Conservation (phyloP, 2,888 invertebrate species). For the Eupithecia tripunctaria region DNA sequence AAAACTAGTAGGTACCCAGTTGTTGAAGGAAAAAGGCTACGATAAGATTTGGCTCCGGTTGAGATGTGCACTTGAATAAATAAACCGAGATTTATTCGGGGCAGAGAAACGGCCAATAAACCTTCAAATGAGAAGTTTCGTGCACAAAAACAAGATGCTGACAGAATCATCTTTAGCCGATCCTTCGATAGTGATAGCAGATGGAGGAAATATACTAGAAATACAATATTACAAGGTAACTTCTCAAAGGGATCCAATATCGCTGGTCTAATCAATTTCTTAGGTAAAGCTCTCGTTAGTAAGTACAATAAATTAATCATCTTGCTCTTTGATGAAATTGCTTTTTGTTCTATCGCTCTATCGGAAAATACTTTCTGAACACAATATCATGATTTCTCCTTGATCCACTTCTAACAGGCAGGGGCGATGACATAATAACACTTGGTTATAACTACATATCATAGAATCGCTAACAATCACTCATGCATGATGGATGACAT, state of each 20-base stretch:
- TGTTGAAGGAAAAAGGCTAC: conserved; percentile 46
- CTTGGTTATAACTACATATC: background rate
- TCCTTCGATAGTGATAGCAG: conserved; percentile 27
- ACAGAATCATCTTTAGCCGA: conserved; percentile 13
- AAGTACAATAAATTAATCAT: conserved; percentile 35
- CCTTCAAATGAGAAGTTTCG: conserved; percentile 37
- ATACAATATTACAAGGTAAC: conserved; percentile 21
- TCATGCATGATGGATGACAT: too few relatives aligned
- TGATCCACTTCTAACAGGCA: background rate
- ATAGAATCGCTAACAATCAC: background rate
- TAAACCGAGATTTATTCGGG: conserved; percentile 37
- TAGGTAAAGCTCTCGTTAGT: conserved; percentile 33
- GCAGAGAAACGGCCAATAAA: conserved; percentile 25
- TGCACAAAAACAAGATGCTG: conserved; percentile 20
- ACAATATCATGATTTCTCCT: conserved; percentile 7
- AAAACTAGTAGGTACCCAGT: conserved; percentile 48
- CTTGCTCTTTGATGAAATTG: conserved; percentile 34
- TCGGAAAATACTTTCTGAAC: conserved; percentile 19
- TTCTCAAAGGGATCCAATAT: conserved; percentile 42
- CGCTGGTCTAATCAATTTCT: conserved; percentile 40
- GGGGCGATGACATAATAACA: background rate
- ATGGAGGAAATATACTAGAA: conserved; percentile 37
- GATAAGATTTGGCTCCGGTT: conserved; percentile 44
- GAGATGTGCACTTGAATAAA: conserved; percentile 52
- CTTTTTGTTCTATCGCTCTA: conserved; percentile 22